Base-by-base conservation (phyloP, 2,888 invertebrate species). In the Hylaea fasciaria region DNA sequence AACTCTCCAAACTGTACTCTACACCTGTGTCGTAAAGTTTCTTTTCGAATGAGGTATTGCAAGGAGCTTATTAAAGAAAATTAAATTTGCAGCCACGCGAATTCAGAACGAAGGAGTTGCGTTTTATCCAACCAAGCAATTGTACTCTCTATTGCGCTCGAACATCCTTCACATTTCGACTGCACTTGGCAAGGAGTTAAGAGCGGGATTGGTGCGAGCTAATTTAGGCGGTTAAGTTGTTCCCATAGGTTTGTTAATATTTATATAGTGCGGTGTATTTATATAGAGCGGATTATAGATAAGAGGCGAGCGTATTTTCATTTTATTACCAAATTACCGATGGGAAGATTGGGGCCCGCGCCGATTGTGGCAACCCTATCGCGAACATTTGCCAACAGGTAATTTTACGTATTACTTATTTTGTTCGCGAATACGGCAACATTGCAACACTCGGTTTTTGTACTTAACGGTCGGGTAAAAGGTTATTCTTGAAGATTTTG, bases 291-390 rank as follows among this genome's bases (percentile, higher is more conserved):
- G 91, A 91, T 91, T 85, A 83, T 82, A 87, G 92, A 92, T 92
- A 92, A 91, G 88, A 72, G 66, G 77, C 77, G 86, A 87, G 81
- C 83, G 89, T 90, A 91, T 93, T 92, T 91, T 91, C 92, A 90
- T 92, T 93, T 93, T 93, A 93, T 93, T 92, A 91, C 92, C 90
- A 91, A 92, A 92, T 92, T 92, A 91, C 92, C 92, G 93, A 93
- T 93, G 86, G 84, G 28, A 75, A 85, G 92, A 92, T 92, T 81
- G 82, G 69, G 76, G 70, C 70, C 75, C 70, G 81, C 71, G 76
- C 71, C 84, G 91, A 91, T 91, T 88, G 87, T 83, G 74, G 65
- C 60, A 70, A 67, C 62, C 72, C 80, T 87, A 90, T 91, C 91
- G 74, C 78, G 71, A 82, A 84, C 86, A 86, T 87, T 88, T 86